These are phyloP conservation scores for Cynodonichthys magdalenae DNA, from an alignment of 2,797 vertebrate genomes.

Conservation along the genomic window DNA sequence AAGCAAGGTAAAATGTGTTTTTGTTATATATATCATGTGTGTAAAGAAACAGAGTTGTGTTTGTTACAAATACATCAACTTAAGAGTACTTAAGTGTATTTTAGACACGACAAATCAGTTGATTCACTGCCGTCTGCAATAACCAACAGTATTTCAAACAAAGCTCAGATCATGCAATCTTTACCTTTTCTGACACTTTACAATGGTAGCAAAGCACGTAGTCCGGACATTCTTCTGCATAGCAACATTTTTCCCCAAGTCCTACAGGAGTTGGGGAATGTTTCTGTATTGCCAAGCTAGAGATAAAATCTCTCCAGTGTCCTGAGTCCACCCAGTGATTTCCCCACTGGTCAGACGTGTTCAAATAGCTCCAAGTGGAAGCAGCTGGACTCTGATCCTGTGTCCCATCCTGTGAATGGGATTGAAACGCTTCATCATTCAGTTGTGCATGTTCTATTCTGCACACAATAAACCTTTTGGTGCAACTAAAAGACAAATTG, in stretches of 20 bases:
- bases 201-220: slow-evolving; percentile 1
- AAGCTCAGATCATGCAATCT: not conserved
- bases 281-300: not conserved
- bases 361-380: not conserved
- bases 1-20: too few relatives aligned
- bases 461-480: too few relatives aligned
- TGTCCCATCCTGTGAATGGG: too few relatives aligned
- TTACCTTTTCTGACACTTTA: slow-evolving; percentile 1
- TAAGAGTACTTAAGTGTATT: too few relatives aligned
- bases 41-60: too few relatives aligned
- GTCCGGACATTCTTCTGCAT: not conserved
- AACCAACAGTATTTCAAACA: not conserved
- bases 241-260: not conserved
- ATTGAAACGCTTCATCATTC: too few relatives aligned
- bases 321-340: not conserved
- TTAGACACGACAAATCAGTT: too few relatives aligned
- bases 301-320: slow-evolving; percentile 6
- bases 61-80: too few relatives aligned
- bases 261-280: not conserved
- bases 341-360: not conserved
- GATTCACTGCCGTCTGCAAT: too few relatives aligned
- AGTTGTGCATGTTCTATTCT: too few relatives aligned
- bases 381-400: not conserved
- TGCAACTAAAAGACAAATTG: too few relatives aligned
- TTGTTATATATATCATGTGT: too few relatives aligned